Evolutionary conservation across 2,113 vertebrate genomes (phyloP).

Genomic region (Grallaria varia): DNA sequence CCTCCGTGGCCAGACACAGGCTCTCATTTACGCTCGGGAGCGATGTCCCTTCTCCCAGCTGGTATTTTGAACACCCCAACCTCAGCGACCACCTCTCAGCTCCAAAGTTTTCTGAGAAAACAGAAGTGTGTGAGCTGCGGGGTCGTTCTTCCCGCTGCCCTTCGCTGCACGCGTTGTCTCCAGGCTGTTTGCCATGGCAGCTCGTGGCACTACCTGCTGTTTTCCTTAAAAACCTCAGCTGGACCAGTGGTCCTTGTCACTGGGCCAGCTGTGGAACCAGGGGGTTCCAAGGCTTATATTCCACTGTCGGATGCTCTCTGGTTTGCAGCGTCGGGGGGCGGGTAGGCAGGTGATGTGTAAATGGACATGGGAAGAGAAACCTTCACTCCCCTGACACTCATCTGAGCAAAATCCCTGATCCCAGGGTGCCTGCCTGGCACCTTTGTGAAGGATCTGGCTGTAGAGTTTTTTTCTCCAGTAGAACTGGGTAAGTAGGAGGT

Average conservation of each 20-base stretch:
- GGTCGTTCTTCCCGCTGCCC: background rate
- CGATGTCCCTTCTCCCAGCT: background rate
- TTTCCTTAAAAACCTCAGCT: background rate
- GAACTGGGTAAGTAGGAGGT: too few relatives aligned
- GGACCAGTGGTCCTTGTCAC: background rate
- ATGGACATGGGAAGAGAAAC: background rate
- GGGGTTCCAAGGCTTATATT: background rate
- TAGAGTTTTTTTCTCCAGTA: background rate
- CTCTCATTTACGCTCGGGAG: background rate
- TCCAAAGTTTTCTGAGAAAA: conserved; percentile 44
- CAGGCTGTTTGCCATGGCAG: background rate
- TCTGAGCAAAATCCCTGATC: background rate
- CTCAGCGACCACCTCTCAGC: conserved; percentile 54
- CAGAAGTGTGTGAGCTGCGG: background rate
- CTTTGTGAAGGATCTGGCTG: background rate
- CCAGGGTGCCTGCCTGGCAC: fast-evolving
- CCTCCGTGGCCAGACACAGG: background rate
- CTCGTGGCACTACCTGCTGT: background rate
- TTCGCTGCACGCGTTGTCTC: fast-evolving
- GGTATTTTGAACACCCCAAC: conserved; percentile 69
- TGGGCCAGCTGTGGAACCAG: background rate
- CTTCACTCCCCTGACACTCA: fast-evolving
- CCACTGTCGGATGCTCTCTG: background rate
- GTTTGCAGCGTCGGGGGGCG: background rate
- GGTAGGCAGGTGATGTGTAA: background rate